These are phyloP conservation scores for Lordiphosa clarofinis DNA, from an alignment of 1,140 invertebrate species.

Conservation along the genomic window DNA sequence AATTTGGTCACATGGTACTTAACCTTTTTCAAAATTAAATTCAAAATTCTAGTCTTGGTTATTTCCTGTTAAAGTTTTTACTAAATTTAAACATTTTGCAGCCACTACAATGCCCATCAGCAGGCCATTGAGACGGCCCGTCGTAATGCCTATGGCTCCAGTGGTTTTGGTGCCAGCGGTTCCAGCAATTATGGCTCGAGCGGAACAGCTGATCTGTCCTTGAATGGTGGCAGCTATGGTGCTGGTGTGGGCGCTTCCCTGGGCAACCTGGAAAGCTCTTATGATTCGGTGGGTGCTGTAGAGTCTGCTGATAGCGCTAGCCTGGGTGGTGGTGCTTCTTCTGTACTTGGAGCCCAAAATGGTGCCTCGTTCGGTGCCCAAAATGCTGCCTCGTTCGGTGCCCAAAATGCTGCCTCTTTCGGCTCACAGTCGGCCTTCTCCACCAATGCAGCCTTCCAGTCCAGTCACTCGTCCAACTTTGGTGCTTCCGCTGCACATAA, in stretches of 20 bases:
- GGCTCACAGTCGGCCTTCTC: conserved; percentile 50
- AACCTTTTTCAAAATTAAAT: conserved; percentile 15
- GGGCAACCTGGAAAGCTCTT: conserved; percentile 61
- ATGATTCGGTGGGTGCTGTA: conserved; percentile 55
- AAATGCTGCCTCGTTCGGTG: conserved; percentile 24
- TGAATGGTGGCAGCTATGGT: conserved; percentile 14
- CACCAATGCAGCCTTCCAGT: conserved; percentile 49
- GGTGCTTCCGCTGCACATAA: conserved; percentile 44
- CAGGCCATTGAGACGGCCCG: conserved; percentile 64
- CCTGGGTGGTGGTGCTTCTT: conserved; percentile 6
- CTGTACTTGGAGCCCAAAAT: no score
- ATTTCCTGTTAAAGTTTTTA: background rate
- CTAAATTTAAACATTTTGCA: conserved; percentile 1
- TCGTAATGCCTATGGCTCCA: conserved; percentile 36
- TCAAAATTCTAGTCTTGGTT: background rate
- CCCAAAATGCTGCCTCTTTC: conserved; percentile 34
- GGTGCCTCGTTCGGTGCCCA: conserved; percentile 13
- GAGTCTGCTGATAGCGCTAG: conserved; percentile 27
- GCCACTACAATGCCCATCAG: conserved; percentile 62
- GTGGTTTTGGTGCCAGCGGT: conserved; percentile 15
- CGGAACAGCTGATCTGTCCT: conserved; percentile 15
- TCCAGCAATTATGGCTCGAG: conserved; percentile 12
- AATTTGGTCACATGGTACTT: conserved; percentile 55
- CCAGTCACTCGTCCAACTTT: conserved; percentile 49
- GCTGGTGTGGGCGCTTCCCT: conserved; percentile 20